These are phyloP conservation scores for Bubo scandiacus DNA, from an alignment of 2,113 vertebrate genomes.

Conservation along the genomic window DNA sequence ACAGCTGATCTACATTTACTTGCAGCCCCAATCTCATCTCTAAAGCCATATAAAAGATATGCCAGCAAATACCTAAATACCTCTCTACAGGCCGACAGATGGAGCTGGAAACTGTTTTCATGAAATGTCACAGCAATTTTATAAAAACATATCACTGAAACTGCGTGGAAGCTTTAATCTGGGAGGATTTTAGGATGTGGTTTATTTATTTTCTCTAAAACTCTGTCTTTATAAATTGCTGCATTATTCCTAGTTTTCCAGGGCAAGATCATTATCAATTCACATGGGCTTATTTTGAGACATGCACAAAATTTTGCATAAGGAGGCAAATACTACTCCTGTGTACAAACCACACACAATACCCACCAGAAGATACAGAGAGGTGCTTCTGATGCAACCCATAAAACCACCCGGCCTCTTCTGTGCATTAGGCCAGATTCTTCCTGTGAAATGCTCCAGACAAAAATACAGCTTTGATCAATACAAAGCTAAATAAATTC, in stretches of 20 bases:
- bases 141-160: neutral
- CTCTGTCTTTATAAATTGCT: neutral
- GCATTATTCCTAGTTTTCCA: neutral
- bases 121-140: neutral
- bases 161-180: neutral
- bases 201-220: neutral
- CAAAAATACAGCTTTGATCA: neutral
- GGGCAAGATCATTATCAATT: neutral
- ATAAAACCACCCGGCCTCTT: fast-evolving
- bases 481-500: neutral
- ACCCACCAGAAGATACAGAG: neutral
- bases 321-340: neutral
- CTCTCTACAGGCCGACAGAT: neutral
- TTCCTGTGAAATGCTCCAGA: neutral
- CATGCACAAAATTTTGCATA: fast-evolving
- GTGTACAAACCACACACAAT: fast-evolving
- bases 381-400: neutral
- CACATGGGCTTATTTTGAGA: neutral
- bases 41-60: neutral
- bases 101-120: neutral
- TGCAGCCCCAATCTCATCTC: neutral
- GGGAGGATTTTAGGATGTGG: neutral
- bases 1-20: neutral
- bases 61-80: neutral
- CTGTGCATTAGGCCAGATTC: fast-evolving